Conservation (phyloP, 2,888 invertebrate species). For the Torymus tubicola region DNA sequence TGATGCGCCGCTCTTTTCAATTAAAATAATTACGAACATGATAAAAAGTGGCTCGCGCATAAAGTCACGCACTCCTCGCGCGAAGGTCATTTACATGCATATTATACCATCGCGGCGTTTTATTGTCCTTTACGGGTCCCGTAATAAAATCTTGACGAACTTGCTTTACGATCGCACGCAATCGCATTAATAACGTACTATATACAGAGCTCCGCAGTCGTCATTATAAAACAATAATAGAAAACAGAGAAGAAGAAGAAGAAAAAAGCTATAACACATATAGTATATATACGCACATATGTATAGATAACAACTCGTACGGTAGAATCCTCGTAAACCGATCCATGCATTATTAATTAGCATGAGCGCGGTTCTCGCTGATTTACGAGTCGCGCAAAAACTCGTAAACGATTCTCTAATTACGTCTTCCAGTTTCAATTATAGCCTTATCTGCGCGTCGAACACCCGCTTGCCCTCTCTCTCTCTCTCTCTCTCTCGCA, state of each 20-base stretch:
- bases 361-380: background rate
- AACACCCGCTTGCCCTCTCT: background rate
- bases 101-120: background rate
- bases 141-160: constrained; percentile 36
- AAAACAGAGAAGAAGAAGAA: constrained; percentile 25
- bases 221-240: constrained; percentile 1
- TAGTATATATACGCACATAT: too few species aligned
- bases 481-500: background rate
- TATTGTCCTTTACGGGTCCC: constrained; percentile 1
- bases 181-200: constrained; percentile 13
- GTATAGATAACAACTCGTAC: background rate
- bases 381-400: constrained; percentile 31
- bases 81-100: background rate
- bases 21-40: background rate
- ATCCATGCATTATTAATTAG: constrained; percentile 32
- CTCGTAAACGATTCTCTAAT: constrained; percentile 36
- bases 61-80: background rate
- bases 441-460: constrained; percentile 10
- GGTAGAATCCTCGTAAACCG: constrained; percentile 8
- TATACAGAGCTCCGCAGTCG: background rate
- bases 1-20: background rate
- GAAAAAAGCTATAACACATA: background rate
- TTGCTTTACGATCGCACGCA: constrained; percentile 36
- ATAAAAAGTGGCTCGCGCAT: constrained; percentile 1
- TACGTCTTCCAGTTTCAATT: constrained; percentile 35